Evolutionary conservation across 2,888 invertebrate genomes (phyloP), one percentile per base, ranked within the genome.

Genomic region (Bugulina stolonifera): DNA sequence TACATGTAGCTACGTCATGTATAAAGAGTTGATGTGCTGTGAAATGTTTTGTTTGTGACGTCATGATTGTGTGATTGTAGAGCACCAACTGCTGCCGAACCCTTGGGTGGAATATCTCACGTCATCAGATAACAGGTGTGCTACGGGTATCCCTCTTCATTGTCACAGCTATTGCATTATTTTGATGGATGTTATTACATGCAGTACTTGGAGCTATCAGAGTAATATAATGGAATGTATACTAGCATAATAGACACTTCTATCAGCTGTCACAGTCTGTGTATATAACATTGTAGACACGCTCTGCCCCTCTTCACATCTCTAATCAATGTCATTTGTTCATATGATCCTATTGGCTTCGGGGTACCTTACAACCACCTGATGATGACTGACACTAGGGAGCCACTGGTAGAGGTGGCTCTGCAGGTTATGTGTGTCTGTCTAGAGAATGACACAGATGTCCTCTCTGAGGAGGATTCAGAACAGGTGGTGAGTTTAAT

Each of bases 221-320:
- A n/a, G n/a, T n/a, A n/a, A n/a, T n/a, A n/a, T n/a, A n/a, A n/a
- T n/a, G n/a, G n/a, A n/a, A n/a, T n/a, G n/a, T n/a, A n/a, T n/a
- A n/a, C n/a, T n/a, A n/a, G n/a, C n/a, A n/a, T n/a, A n/a, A n/a
- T n/a, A n/a, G n/a, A n/a, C n/a, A n/a, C n/a, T n/a, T n/a, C n/a
- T n/a, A n/a, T n/a, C n/a, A n/a, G n/a, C n/a, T n/a, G n/a, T n/a
- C n/a, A n/a, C n/a, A 34, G 73, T 1, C 25, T 43, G 23, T 32
- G 55, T 71, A 43, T 43, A 18, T 43, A 10, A 18, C 22, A 57
- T 74, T 77, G 23, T 77, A 87, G 90, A 0, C 98, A 99, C 86
- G 98, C 97, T 0, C 86, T 99, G 75, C 99, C 99, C 0, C 88
- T 99, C 84, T 99, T 99, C 86, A 99, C 99, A 0, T 98, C 98